Conservation (phyloP, 2,888 invertebrate genomes). For the Hemicrepidius hirtus region DNA sequence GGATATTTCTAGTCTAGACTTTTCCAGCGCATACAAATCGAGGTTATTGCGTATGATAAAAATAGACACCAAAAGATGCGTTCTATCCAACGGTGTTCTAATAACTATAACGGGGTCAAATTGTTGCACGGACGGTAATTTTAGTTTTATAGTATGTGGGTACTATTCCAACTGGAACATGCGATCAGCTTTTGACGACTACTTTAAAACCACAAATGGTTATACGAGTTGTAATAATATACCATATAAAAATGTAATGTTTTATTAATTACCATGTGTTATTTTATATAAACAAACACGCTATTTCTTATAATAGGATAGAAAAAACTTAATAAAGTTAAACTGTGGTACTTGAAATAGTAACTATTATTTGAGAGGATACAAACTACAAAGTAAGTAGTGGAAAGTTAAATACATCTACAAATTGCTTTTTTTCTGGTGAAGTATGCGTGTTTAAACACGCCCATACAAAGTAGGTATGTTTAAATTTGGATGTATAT, state of each 20-base stretch:
- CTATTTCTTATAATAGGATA: background rate
- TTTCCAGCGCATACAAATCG: background rate
- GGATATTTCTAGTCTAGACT: too few species aligned
- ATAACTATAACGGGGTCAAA: conserved; percentile 24
- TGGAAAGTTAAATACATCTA: too few species aligned
- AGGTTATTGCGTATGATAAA: conserved; percentile 11
- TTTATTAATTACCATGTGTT: background rate
- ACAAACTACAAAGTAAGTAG: too few species aligned
- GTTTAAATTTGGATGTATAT: too few species aligned
- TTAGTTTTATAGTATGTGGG: conserved; percentile 22
- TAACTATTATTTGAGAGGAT: too few species aligned
- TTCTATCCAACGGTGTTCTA: background rate
- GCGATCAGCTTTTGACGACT: conserved; percentile 12
- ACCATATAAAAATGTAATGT: background rate
- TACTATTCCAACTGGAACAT: conserved; percentile 16
- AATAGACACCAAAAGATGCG: conserved; percentile 4
- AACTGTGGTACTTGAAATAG: too few species aligned
- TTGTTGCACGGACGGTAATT: conserved; percentile 18
- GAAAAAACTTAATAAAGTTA: too few species aligned
- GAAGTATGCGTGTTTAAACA: too few species aligned
- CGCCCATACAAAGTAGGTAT: too few species aligned
- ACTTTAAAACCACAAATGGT: conserved; percentile 6
- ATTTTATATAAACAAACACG: background rate
- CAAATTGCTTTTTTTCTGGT: too few species aligned
- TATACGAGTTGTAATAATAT: background rate